These are phyloP conservation scores for Sylvia borin DNA, from an alignment of 2,797 vertebrate genomes.

Conservation along the genomic window DNA sequence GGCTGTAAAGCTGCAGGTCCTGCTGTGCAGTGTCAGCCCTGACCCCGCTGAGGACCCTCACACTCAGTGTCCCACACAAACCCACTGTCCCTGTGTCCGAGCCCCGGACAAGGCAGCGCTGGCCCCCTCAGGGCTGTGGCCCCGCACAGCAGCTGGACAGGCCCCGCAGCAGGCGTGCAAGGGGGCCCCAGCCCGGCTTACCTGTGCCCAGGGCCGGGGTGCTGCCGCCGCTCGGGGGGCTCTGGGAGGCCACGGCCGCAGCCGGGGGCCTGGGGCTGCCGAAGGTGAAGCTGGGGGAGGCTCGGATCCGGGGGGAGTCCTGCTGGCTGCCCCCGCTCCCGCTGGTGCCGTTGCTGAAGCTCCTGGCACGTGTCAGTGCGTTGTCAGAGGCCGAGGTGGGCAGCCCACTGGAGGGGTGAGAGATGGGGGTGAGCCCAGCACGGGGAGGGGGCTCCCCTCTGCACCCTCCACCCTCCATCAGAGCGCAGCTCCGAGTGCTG, in stretches of 20 bases:
- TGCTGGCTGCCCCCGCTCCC: constrained; percentile 81
- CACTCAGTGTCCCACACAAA: background rate
- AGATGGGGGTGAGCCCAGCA: background rate
- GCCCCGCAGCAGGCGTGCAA: constrained; percentile 45
- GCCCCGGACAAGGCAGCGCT: rapidly evolving
- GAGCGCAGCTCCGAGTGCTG: rapidly evolving
- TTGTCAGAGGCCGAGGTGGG: constrained; percentile 85
- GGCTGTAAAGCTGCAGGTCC: background rate
- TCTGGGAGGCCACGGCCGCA: background rate
- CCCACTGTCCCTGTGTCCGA: constrained; percentile 1
- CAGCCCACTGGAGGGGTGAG: constrained; percentile 30
- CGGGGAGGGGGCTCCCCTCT: background rate
- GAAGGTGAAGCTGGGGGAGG: constrained; percentile 89
- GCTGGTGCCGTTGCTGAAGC: constrained; percentile 81
- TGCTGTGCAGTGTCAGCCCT: rapidly evolving
- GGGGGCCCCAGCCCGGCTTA: constrained; percentile 78
- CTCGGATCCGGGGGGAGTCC: constrained; percentile 83
- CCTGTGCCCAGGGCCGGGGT: constrained; percentile 85
- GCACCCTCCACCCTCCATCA: background rate
- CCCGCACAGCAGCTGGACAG: constrained; percentile 65
- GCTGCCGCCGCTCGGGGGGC: constrained; percentile 69
- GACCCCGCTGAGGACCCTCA: background rate
- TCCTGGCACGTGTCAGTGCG: constrained; percentile 77
- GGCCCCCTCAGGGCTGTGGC: constrained; percentile 43
- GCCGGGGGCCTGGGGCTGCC: constrained; percentile 75